These are phyloP conservation scores for Lutra lutra DNA, from an alignment of 2,797 vertebrate species.

Conservation along the genomic window DNA sequence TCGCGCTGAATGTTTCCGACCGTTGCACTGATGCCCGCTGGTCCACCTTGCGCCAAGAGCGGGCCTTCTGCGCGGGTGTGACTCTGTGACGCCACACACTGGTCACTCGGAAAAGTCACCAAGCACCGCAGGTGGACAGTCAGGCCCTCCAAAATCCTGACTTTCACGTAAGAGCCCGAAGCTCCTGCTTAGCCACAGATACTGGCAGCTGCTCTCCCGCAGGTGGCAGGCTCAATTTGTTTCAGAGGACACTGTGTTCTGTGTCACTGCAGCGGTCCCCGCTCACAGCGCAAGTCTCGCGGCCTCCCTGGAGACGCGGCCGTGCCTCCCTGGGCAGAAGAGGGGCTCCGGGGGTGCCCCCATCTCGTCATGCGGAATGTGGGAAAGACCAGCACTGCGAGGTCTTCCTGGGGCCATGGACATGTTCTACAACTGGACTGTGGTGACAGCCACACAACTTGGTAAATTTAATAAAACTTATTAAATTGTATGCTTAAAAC, in stretches of 20 bases:
- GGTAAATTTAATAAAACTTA: background rate
- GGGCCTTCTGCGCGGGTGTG: background rate
- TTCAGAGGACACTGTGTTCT: background rate
- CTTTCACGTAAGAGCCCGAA: background rate
- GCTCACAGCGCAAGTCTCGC: background rate
- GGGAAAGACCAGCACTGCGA: background rate
- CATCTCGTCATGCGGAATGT: background rate
- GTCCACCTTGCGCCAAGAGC: background rate
- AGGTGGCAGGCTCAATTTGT: background rate
- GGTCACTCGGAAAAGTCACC: background rate
- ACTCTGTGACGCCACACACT: background rate
- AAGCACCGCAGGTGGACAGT: background rate
- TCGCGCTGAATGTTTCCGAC: background rate
- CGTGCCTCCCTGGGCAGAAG: too few relatives aligned
- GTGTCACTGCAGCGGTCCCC: rapidly evolving
- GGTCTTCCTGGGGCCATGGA: background rate
- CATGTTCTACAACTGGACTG: background rate
- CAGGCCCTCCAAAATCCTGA: background rate
- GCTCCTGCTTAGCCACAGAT: background rate
- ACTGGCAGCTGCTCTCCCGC: background rate
- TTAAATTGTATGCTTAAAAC: background rate
- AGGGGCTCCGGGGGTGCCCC: background rate
- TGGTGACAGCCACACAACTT: background rate
- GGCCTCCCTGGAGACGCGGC: too few relatives aligned
- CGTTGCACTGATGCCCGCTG: rapidly evolving